Base-by-base conservation (phyloP, 2,113 vertebrate species). In the Dunckerocampus dactyliophorus region DNA sequence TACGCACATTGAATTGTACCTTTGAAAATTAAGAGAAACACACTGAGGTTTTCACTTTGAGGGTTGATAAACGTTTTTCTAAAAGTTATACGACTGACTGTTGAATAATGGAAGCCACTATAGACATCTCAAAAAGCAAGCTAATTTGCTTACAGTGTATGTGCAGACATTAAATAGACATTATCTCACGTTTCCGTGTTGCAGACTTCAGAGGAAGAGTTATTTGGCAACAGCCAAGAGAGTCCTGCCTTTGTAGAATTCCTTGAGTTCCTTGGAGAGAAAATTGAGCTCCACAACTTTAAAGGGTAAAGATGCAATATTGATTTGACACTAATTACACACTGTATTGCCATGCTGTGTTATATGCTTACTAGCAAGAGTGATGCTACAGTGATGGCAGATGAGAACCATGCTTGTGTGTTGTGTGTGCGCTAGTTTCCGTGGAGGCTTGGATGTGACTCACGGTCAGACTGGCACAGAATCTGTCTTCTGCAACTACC, bases 381-480 rank as follows among this genome's bases (percentile, higher is more conserved):
- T 16, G 52, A 54, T 13, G n/a, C 10, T 39, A 14, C 3, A 22
- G 20, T 22, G 31, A 34, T 34, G 31, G 31, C 31, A 43, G 39
- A 13, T 3, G 39, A 43, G 39, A 43, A 43, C 3, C 39, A 39
- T 43, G 39, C 13, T 8, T 16, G 3, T 37, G 17, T 49, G 47
- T 21, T 82, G 42, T 77, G 52, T 79, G 55, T 4, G 65, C 67
- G 55, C 87, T 19, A 98, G 96, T 71, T 98, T 98, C 69, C 93
- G 95, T 3, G 96, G 95, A 22, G 95, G 95, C 47, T 89, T 98
- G 75, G 96, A 98, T 0, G 96, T 98, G 85, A 94, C 93, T 62
- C 95, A 98, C 0, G 95, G 95, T 51, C 96, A 98, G 89, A 98
- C 96, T 0, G 96, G 96, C 68, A 89, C 91, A 0, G 94, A 98